These are phyloP conservation scores for Kuschelorhynchus macadamiae DNA, from an alignment of 2,888 invertebrate genomes.

Conservation along the genomic window DNA sequence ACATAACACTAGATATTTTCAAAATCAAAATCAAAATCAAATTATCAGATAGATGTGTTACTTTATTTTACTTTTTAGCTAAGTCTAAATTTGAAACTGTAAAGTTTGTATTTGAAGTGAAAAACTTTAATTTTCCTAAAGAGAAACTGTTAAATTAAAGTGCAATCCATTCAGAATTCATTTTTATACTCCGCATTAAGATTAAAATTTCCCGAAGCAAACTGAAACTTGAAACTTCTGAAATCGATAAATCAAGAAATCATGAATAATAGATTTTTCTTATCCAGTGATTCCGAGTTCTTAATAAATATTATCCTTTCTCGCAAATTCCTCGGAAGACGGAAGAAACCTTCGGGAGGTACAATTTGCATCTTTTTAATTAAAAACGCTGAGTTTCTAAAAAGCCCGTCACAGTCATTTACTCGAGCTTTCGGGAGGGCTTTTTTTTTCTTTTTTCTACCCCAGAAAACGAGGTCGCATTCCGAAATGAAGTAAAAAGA, in stretches of 20 bases:
- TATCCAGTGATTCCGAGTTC: conserved; percentile 28
- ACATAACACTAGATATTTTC: no score
- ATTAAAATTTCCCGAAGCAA: background rate
- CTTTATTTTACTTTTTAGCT: no score
- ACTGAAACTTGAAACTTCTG: conserved; percentile 3
- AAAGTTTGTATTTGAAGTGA: no score
- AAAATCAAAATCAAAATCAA: no score
- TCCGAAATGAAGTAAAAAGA: conserved; percentile 22
- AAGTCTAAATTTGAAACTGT: no score
- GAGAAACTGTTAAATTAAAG: background rate
- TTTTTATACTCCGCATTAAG: background rate
- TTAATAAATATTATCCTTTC: conserved; percentile 41
- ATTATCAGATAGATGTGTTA: no score
- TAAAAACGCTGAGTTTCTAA: conserved; percentile 35
- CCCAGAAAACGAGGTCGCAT: conserved; percentile 34
- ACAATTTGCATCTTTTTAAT: conserved; percentile 46
- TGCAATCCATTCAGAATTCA: background rate
- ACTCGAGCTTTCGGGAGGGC: conserved; percentile 13
- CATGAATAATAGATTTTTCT: conserved; percentile 39
- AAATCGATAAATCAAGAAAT: conserved; percentile 33
- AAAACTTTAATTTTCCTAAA: no score
- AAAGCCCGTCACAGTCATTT: conserved; percentile 34
- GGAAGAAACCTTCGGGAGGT: conserved; percentile 16
- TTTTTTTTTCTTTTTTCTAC: conserved; percentile 25
- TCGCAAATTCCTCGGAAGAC: conserved; percentile 21